Base-by-base conservation (phyloP, 2,113 vertebrate species). In the Dipodomys ordii region DNA sequence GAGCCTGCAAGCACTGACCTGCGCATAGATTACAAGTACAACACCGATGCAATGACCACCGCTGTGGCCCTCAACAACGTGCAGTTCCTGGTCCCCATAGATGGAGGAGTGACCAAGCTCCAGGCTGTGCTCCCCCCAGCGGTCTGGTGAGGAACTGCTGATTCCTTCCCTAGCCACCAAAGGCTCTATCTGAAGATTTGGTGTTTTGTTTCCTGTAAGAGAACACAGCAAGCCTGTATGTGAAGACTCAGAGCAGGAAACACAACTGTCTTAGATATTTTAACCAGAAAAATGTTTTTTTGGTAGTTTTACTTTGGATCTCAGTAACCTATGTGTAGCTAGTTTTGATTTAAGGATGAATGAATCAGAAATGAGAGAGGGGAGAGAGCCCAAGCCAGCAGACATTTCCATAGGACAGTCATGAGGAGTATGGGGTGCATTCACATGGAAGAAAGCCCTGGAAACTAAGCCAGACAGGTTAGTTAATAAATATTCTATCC, bases 11-110 rank as follows among this genome's bases (percentile, higher is more conserved):
- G 98, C 98, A 99, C 99, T 7, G 99, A 99, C 97, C 99, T 99
- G 68, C 98, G 99, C 97, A 99, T 99, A 92, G 99, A 99, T 97
- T 99, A 99, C 97, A 99, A 99, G 95, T 99, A 99, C 98, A 99
- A 99, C 93, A 98, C 97, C 0, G 99, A 99, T 88, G 99, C 99
- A n/a, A 99, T 99, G 99, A 98, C 98, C 11, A 98, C 98, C 0
- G 99, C 99, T 0, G 98, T 99, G 11, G 99, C 99, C 39, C 99
- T 99, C 65, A 99, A 99, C 98, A 99, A 99, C 35, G 98, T 99
- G 97, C 98, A 99, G 89, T 99, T 99, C 97, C 98, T 99, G 87
- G 98, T 99, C 93, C 99, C 99, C 0, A 98, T 99, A 35, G 99
- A 99, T 0, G 99, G 99, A 94, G 98, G 98, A 28, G 98, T 99